phyloP scores from a whole-genome alignment of 2,888 invertebrate genomes.

The Arenicola marina region DNA sequence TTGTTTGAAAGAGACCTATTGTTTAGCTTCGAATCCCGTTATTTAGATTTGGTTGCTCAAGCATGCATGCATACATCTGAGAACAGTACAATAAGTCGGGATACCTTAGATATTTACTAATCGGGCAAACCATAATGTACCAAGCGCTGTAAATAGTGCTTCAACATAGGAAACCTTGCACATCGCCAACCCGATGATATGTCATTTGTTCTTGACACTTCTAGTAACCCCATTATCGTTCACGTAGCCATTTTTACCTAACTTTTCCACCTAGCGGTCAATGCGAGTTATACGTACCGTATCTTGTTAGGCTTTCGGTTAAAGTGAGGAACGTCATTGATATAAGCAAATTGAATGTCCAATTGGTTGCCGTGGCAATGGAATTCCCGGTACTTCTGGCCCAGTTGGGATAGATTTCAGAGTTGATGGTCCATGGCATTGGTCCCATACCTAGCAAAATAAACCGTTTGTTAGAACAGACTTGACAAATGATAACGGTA shows the following conservation, averaged over 20 bases:
- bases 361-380: conserved; percentile 63
- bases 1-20: too few relatives aligned
- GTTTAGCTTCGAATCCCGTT: too few relatives aligned
- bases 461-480: too few relatives aligned
- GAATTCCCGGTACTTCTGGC: conserved; percentile 64
- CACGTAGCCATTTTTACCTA: neutral
- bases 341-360: conserved; percentile 65
- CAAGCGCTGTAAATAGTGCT: too few relatives aligned
- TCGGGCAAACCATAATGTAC: too few relatives aligned
- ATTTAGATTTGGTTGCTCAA: too few relatives aligned
- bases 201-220: neutral
- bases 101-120: too few relatives aligned
- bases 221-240: neutral
- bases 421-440: conserved; percentile 67
- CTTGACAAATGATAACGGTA: too few relatives aligned
- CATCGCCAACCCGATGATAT: neutral
- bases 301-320: conserved; percentile 59
- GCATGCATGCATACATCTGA: too few relatives aligned
- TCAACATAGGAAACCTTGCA: too few relatives aligned
- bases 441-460: conserved; percentile 61
- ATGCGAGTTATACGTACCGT: conserved; percentile 60
- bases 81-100: too few relatives aligned
- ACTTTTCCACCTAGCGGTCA: neutral
- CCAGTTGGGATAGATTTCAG: conserved; percentile 67
- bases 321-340: conserved; percentile 65